Evolutionary conservation across 2,797 vertebrate species (phyloP).

Genomic region (Margarornis squamiger): DNA sequence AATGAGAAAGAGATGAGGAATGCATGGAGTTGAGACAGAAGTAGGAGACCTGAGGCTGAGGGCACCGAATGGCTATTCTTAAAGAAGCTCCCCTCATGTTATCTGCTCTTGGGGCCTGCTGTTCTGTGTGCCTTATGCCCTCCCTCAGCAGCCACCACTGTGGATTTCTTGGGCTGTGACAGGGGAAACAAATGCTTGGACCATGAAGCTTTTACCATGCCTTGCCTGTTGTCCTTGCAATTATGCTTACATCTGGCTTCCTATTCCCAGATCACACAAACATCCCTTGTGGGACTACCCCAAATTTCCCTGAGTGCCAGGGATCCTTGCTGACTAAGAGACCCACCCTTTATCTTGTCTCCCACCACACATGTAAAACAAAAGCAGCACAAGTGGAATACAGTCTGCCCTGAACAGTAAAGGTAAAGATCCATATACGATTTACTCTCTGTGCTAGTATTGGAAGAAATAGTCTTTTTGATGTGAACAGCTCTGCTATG

Average conservation of each 20-base stretch:
- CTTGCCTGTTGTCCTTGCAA: not conserved
- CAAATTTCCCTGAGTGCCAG: not conserved
- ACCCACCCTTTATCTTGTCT: not conserved
- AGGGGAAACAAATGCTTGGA: not conserved
- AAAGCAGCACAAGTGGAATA: not conserved
- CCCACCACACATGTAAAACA: not conserved
- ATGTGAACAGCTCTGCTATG: not conserved
- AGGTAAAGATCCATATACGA: not conserved
- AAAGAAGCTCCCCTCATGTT: not conserved
- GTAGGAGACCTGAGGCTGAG: not conserved
- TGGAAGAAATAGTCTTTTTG: not conserved
- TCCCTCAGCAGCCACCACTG: not conserved
- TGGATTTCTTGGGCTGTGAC: not conserved
- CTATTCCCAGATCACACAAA: not conserved
- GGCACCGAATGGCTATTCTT: not conserved
- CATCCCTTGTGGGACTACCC: not conserved
- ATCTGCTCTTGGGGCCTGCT: not conserved
- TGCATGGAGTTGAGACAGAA: not conserved
- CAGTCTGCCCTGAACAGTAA: not conserved
- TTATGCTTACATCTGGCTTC: not conserved
- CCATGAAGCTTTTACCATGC: not conserved
- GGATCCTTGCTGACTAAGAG: not conserved
- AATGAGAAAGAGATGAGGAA: not conserved
- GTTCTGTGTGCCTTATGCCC: not conserved
- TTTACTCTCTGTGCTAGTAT: not conserved